These are phyloP conservation scores for Mycogona germanica DNA, from an alignment of 2,888 invertebrate species.

Conservation along the genomic window DNA sequence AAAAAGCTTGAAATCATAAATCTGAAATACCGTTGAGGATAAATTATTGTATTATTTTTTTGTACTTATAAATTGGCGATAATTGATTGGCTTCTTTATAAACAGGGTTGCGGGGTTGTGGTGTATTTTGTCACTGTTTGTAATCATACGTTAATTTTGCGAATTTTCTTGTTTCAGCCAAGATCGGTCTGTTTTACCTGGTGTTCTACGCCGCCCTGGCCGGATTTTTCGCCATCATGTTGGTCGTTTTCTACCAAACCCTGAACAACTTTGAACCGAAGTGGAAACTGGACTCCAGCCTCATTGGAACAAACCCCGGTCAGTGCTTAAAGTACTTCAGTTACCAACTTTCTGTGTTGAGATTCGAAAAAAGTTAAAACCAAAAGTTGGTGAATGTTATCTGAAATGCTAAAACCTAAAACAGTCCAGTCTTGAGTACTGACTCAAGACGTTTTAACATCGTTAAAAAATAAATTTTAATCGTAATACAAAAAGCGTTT, in stretches of 20 bases:
- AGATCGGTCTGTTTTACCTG: slow-evolving; percentile 90
- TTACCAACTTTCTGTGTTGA: too few relatives aligned
- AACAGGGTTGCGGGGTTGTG: neutral
- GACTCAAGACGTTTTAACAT: too few relatives aligned
- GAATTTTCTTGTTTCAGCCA: slow-evolving; percentile 51
- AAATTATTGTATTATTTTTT: too few relatives aligned
- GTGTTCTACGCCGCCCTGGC: slow-evolving; percentile 86
- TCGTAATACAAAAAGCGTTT: too few relatives aligned
- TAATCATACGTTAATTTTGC: neutral
- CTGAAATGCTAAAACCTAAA: neutral
- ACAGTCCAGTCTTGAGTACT: neutral
- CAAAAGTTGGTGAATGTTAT: neutral
- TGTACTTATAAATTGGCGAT: too few relatives aligned
- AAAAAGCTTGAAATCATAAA: too few relatives aligned
- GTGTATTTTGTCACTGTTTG: neutral
- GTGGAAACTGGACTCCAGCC: slow-evolving; percentile 72
- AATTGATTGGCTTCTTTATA: too few relatives aligned
- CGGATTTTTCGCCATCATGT: slow-evolving; percentile 88
- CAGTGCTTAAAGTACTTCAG: too few relatives aligned
- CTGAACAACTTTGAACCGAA: slow-evolving; percentile 72
- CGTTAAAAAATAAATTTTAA: too few relatives aligned
- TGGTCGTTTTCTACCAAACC: slow-evolving; percentile 90
- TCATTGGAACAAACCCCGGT: slow-evolving; percentile 94
- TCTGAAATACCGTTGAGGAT: too few relatives aligned
- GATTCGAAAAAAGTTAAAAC: slow-evolving; percentile 3